Conservation (phyloP, 1,140 invertebrate species). For the Paraescarpia echinospica region DNA sequence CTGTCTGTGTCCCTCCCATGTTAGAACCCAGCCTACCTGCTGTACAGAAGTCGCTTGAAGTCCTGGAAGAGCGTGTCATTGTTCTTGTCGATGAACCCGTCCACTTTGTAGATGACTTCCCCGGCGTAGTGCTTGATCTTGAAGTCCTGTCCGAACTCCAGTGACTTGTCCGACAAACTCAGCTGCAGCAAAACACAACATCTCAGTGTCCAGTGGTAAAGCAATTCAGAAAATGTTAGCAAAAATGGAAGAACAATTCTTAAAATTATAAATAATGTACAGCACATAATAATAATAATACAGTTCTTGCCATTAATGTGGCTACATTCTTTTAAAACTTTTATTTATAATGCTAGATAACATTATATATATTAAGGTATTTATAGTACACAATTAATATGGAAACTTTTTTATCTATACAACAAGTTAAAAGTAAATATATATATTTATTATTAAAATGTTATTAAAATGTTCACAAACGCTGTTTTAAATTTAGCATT, state of each 20-base stretch:
- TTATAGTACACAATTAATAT: too few relatives aligned
- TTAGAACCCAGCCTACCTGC: constrained; percentile 55
- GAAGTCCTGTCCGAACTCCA: constrained; percentile 74
- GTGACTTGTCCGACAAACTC: constrained; percentile 51
- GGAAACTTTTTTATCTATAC: too few relatives aligned
- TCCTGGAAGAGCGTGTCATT: constrained; percentile 94
- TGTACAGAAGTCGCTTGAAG: constrained; percentile 87
- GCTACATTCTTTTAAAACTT: too few relatives aligned
- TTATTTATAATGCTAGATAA: too few relatives aligned
- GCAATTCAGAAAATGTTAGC: neutral
- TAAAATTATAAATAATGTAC: neutral
- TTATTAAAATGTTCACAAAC: too few relatives aligned
- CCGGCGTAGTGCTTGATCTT: constrained; percentile 86
- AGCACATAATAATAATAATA: too few relatives aligned
- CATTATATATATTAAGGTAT: too few relatives aligned
- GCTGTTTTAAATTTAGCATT: too few relatives aligned
- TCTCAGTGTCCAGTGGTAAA: neutral
- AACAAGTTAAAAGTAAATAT: too few relatives aligned
- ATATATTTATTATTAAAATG: too few relatives aligned
- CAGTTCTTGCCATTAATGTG: too few relatives aligned
- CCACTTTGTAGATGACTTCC: constrained; percentile 89
- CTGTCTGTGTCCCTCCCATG: too few relatives aligned
- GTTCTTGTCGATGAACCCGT: constrained; percentile 94
- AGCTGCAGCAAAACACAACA: neutral
- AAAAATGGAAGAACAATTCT: neutral